Evolutionary conservation across 2,888 invertebrate genomes (phyloP), one percentile per base, ranked within the genome.

Genomic region (Parasteatoda lunata): DNA sequence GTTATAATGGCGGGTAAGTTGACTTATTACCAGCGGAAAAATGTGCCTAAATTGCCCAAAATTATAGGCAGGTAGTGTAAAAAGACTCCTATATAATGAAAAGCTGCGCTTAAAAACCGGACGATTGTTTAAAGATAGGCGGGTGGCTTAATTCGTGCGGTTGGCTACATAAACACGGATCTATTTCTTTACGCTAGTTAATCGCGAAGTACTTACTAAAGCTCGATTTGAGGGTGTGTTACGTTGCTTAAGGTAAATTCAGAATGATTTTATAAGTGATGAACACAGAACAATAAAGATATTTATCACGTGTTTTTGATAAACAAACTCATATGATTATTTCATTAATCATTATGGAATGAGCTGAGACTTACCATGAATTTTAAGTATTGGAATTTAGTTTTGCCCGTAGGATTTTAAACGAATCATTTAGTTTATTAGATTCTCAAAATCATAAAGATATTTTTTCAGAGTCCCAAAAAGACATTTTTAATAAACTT

Each of bases 31-130:
- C 5, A 71, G 71, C 77, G 65, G 47, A 84, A 69, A 84, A 84
- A 86, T 77, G 85, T 81, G 85, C 70, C 77, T 54, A 86, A 86
- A 86, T 86, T 86, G 85, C 76, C 48, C 77, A 75, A 86, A 86
- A 86, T 86, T 86, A 86, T 71, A 86, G 85, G 68, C 68, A 73
- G 72, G 30, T 65, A 47, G 85, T 64, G 80, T 80, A 80, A 86
- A 76, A 79, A 69, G 85, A 76, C 85, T 85, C 70, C 80, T 85
- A 80, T 76, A 85, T 85, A 85, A 85, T 79, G 79, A 85, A 80
- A 85, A 66, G 79, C 85, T 84, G 69, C 65, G 71, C 77, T 64
- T 84, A 69, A 69, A 77, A 77, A 65, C 52, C 65, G 52, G 70
- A 47, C 73, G 82, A 77, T 84, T 77, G 77, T 84, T 71, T 66